Evolutionary conservation across 2,888 invertebrate species (phyloP), one percentile per base, ranked within the genome.

Genomic region (Celastrina argiolus): DNA sequence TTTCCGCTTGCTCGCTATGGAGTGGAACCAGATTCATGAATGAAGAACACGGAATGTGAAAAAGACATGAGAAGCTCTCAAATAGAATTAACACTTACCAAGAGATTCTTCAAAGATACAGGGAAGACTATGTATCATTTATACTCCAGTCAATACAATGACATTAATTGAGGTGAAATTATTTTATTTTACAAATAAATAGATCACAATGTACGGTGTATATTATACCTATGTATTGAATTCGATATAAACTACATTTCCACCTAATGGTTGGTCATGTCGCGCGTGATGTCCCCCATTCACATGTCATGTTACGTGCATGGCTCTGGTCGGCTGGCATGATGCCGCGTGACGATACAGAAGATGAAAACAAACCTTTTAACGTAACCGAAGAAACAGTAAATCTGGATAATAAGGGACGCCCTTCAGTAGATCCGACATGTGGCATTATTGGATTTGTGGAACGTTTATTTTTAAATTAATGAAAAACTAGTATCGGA

Each of bases 241-340:
- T n/a, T n/a, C n/a, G n/a, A 4, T 22, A 12, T 51, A 14, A 51
- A 22, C 36, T 12, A 14, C 22, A 51, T 22, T 64, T 64, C 64
- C 64, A 67, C 59, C n/a, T 36, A 61, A 34, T 42, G 45, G 28
- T 16, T 22, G 51, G 22, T 22, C 36, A 70, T 71, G 69, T 69
- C 69, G 68, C 83, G 85, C 83, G 84, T 84, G 85, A 81, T 81
- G 78, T 78, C 75, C 80, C 78, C 82, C 88, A 87, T 88, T 88
- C 88, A 88, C 83, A 80, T 81, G 84, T 85, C 85, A 87, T 82
- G 80, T 82, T 79, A 84, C 82, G 87, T 81, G 82, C 75, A 79
- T 76, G 75, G 74, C 81, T 76, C 76, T 76, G 78, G 77, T 75
- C 77, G 51, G 76, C 78, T 89, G 89, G 90, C 89, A 88, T 77